Base-by-base conservation (phyloP, 92 coral and sea anemone genomes). In the Montipora capitata region DNA sequence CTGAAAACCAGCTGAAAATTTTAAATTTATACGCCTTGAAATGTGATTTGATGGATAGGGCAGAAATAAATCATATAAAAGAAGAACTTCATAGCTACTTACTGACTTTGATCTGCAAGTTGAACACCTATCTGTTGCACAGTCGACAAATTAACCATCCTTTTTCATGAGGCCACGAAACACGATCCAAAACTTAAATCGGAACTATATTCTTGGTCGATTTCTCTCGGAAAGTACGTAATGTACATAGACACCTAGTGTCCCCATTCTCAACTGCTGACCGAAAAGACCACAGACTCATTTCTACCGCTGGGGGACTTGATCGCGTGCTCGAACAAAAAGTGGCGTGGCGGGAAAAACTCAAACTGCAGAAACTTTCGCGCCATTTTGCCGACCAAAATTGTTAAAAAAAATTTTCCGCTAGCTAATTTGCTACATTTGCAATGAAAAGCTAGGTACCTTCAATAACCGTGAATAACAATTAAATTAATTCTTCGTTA, bases 51-150 rank as follows among this genome's bases (percentile, higher is more conserved):
- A 27, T 27, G 35, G 35, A 27, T 27, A 48, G 10, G 52, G 52
- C 10, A 5, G 10, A 48, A 48, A 5, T 5, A 5, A 48, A 48
- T 48, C 6, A 48, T 48, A 48, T 2, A 48, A 48, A 48, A 48
- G 52, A 48, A 5, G 1, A 48, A 48, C 0, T 17, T n/a, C 38
- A 63, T 63, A 2, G 68, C 16, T n/a, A 85, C 95, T 82, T 73
- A 94, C 97, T 84, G 91, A 11, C 93, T 92, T 67, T 93, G 93
- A 87, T 94, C 97, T 15, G 88, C 94, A 8, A 94, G 85, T 83
- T 89, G 91, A 35, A 81, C 71, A 42, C 95, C 97, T 18, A 94
- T 94, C 86, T 89, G 94, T 59, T 87, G 83, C 14, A 94, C 83
- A 67, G 51, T 75, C 41, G 92, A 86, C 3, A 88, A 71, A 65